Conservation (phyloP, 2,113 vertebrate genomes). For the Grantiella picta region DNA sequence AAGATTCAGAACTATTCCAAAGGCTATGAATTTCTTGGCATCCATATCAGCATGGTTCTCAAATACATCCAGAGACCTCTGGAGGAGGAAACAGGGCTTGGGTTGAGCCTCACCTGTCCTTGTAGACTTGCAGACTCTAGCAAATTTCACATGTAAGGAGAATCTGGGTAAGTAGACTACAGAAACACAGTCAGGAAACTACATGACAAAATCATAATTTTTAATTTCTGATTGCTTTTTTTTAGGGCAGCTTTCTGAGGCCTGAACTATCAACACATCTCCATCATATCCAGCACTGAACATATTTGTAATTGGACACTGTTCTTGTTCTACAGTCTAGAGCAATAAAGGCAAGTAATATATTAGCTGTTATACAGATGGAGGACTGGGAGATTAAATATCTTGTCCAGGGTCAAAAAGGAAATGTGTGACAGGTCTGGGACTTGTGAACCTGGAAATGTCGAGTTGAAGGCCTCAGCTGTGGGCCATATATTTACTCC, state of each 20-base stretch:
- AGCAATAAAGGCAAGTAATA: slow-evolving; percentile 12
- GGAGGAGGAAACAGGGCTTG: not conserved
- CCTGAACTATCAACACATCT: slow-evolving; percentile 5
- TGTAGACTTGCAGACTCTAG: not conserved
- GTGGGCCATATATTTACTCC: not conserved
- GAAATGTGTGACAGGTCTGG: slow-evolving; percentile 31
- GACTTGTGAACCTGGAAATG: slow-evolving; percentile 49
- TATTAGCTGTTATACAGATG: slow-evolving; percentile 38
- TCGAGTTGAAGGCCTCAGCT: not conserved
- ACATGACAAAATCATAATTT: not conserved
- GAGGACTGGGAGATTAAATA: slow-evolving; percentile 17
- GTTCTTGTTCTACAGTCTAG: not conserved
- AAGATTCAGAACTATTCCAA: not conserved
- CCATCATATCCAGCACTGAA: not conserved
- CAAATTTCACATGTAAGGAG: not conserved
- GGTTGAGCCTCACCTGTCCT: fast-evolving
- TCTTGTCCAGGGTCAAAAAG: slow-evolving; percentile 42
- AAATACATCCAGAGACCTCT: not conserved
- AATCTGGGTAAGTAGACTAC: not conserved
- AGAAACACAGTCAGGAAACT: not conserved
- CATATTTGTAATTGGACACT: slow-evolving; percentile 16
- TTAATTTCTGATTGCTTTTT: not conserved
- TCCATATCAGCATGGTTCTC: not conserved
- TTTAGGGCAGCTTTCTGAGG: not conserved
- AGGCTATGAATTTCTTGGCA: not conserved